These are phyloP conservation scores for Myopa tessellatipennis DNA, from an alignment of 2,888 invertebrate genomes.

Conservation along the genomic window DNA sequence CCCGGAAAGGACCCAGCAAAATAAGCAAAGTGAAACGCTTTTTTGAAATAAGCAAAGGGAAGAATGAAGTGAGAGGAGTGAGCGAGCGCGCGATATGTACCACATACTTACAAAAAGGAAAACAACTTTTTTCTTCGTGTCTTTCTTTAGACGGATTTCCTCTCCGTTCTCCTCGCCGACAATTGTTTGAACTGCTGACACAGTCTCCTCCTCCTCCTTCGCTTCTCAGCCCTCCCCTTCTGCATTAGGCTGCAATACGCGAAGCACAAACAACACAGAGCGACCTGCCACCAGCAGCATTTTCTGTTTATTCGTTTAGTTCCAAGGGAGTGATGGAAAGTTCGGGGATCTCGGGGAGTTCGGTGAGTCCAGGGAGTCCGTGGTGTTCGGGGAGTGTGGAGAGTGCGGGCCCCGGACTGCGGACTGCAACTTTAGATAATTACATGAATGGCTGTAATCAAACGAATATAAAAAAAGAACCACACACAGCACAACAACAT, in stretches of 20 bases:
- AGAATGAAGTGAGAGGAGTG: too few relatives aligned
- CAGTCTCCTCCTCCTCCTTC: neutral
- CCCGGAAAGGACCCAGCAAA: neutral
- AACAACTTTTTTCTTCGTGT: neutral
- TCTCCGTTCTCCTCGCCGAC: constrained; percentile 8
- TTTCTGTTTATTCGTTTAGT: neutral
- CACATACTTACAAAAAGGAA: neutral
- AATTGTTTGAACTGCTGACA: constrained; percentile 24
- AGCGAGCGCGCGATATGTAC: neutral
- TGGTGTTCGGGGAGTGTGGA: neutral
- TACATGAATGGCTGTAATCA: constrained; percentile 19
- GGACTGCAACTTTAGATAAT: constrained; percentile 23
- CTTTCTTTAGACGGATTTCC: constrained; percentile 1
- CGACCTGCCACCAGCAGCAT: neutral
- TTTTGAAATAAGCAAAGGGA: neutral
- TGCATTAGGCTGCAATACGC: neutral
- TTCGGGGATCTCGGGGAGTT: too few relatives aligned
- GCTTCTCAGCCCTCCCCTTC: neutral
- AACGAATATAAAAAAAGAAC: neutral
- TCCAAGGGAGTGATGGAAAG: neutral
- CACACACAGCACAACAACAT: neutral
- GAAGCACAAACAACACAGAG: neutral
- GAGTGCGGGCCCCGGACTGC: neutral
- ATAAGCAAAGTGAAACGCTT: neutral
- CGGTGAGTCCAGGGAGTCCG: neutral